A percentile compares a stretch with the other conserved stretches of the same genome.
Evolutionary conservation across 2,888 invertebrate genomes (phyloP).

Genomic region (Limenitis camilla): DNA sequence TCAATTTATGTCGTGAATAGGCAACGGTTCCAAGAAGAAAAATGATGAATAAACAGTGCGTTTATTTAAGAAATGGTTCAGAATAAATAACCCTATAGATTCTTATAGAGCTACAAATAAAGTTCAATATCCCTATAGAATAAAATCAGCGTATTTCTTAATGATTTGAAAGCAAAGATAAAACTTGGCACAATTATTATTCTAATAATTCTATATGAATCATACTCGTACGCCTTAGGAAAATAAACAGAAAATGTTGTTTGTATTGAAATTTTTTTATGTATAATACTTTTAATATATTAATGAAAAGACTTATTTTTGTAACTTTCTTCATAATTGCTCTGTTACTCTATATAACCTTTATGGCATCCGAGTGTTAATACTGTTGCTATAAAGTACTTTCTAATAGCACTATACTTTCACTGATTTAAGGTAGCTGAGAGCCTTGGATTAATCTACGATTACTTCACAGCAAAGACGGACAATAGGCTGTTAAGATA

Average conservation of each 20-base stretch:
- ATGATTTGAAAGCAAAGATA: slow-evolving; percentile 30
- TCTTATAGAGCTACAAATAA: slow-evolving; percentile 12
- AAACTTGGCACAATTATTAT: slow-evolving; percentile 31
- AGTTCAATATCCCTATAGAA: slow-evolving; percentile 12
- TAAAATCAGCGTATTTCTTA: slow-evolving; percentile 7
- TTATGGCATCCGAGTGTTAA: too few species aligned
- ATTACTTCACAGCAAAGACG: slow-evolving; percentile 3
- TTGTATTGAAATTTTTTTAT: too few species aligned
- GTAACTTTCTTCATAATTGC: too few species aligned
- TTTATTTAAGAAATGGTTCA: neutral
- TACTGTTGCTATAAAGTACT: neutral
- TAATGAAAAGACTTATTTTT: too few species aligned
- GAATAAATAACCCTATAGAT: neutral
- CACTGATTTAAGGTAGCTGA: neutral
- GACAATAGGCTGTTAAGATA: slow-evolving; percentile 20
- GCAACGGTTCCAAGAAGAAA: slow-evolving; percentile 14
- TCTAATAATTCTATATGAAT: slow-evolving; percentile 20
- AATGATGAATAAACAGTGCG: neutral
- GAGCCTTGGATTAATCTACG: neutral
- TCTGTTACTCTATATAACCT: too few species aligned
- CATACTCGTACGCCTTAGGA: too few species aligned
- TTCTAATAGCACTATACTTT: slow-evolving; percentile 5
- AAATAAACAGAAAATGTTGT: too few species aligned
- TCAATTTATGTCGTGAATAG: slow-evolving; percentile 11
- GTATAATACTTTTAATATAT: too few species aligned